These are phyloP conservation scores for Propsilocerus akamusi DNA, from an alignment of 1,140 invertebrate species.

Conservation along the genomic window DNA sequence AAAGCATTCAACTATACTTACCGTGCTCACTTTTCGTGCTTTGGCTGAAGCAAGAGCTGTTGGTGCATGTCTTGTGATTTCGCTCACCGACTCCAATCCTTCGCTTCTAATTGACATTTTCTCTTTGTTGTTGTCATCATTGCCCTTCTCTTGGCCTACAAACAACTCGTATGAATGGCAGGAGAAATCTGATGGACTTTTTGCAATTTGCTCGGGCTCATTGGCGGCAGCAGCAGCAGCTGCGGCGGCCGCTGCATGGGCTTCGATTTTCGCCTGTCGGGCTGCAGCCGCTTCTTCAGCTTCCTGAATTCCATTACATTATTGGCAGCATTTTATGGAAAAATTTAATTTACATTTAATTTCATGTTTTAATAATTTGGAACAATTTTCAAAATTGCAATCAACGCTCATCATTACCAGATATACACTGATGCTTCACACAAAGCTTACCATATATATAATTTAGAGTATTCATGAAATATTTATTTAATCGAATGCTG, in stretches of 20 bases:
- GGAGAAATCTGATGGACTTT: slow-evolving; percentile 76
- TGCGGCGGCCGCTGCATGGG: slow-evolving; percentile 43
- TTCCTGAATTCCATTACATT: slow-evolving; percentile 38
- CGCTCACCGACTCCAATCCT: slow-evolving; percentile 66
- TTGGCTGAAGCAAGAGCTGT: slow-evolving; percentile 33
- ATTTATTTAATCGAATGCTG: too few species aligned
- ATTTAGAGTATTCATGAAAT: too few species aligned
- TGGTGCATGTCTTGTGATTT: slow-evolving; percentile 49
- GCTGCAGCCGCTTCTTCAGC: slow-evolving; percentile 62
- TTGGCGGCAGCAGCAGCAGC: slow-evolving; percentile 31
- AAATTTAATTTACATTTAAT: too few species aligned
- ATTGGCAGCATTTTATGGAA: too few species aligned
- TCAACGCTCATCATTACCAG: too few species aligned
- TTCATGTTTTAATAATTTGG: too few species aligned
- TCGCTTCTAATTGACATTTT: slow-evolving; percentile 79
- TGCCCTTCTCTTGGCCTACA: slow-evolving; percentile 66
- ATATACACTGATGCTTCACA: too few species aligned
- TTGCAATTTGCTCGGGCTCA: slow-evolving; percentile 39
- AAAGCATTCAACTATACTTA: slow-evolving; percentile 36
- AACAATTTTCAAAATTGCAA: too few species aligned
- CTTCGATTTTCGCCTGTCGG: slow-evolving; percentile 49
- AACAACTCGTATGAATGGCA: slow-evolving; percentile 80
- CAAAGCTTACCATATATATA: too few species aligned
- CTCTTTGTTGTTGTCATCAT: slow-evolving; percentile 74
- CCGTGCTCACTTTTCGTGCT: slow-evolving; percentile 77